These are phyloP conservation scores for Amphiprion ocellaris DNA, from an alignment of 2,113 vertebrate species.

Conservation along the genomic window DNA sequence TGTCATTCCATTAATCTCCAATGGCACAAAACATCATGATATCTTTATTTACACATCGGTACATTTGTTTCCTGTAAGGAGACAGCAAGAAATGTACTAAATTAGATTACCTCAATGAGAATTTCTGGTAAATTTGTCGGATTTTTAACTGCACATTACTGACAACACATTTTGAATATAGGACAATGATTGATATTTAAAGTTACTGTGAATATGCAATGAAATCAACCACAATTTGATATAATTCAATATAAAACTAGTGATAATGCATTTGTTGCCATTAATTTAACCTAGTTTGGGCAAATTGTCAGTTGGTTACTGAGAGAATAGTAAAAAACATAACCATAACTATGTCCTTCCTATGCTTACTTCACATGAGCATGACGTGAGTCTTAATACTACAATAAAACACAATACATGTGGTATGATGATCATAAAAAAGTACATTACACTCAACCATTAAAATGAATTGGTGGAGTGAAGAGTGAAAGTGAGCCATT, in stretches of 20 bases:
- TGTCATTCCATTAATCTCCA: conserved; percentile 14
- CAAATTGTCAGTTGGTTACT: no score
- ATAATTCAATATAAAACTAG: neutral
- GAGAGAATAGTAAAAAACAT: no score
- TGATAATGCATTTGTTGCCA: no score
- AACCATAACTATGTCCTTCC: no score
- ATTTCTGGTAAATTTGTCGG: neutral
- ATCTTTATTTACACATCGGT: neutral
- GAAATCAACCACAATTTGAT: neutral
- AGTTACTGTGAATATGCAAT: neutral
- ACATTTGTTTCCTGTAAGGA: neutral
- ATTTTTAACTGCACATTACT: neutral
- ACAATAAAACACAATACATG: neutral
- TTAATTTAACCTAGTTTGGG: no score
- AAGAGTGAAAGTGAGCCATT: neutral
- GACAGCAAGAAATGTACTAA: neutral
- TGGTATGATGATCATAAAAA: neutral
- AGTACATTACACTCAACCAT: neutral
- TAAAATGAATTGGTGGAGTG: neutral
- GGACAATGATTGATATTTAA: neutral
- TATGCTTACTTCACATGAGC: neutral
- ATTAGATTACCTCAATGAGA: neutral
- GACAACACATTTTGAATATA: neutral
- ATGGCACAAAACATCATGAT: conserved; percentile 11
- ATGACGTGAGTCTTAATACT: neutral